phyloP scores from a whole-genome alignment of 2,888 invertebrate genomes.

The Adineta ricciae region DNA sequence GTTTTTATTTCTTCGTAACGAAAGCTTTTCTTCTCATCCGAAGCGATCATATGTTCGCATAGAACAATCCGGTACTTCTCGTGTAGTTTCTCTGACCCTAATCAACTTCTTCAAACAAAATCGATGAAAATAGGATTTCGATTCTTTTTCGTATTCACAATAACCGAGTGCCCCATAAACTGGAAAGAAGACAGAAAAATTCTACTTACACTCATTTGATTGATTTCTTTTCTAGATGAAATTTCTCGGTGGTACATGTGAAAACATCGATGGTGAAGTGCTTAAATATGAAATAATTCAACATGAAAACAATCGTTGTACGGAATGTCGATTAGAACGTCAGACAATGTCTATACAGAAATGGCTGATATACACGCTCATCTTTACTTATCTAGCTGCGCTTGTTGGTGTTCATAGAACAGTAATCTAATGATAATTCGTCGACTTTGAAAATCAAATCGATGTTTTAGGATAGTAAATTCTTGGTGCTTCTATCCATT shows the following conservation, averaged over 20 bases:
- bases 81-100: not conserved
- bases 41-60: too few relatives aligned
- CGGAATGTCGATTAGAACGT: conserved; percentile 6
- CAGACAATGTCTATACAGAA: not conserved
- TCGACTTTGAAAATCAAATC: not conserved
- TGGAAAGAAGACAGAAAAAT: not conserved
- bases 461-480: conserved; percentile 1
- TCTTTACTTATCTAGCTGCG: not conserved
- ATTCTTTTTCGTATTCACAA: not conserved
- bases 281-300: conserved; percentile 10
- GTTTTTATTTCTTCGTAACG: too few relatives aligned
- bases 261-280: conserved; percentile 6
- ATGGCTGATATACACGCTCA: not conserved
- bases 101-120: too few relatives aligned
- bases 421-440: not conserved
- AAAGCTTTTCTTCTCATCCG: too few relatives aligned
- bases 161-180: not conserved
- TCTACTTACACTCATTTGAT: not conserved
- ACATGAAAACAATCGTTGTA: not conserved
- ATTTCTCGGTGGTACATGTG: not conserved
- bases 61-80: too few relatives aligned
- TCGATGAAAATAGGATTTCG: too few relatives aligned
- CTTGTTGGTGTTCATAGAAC: not conserved
- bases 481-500: not conserved
- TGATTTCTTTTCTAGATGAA: not conserved